These are phyloP conservation scores for Hoplodrina blanda DNA, from an alignment of 2,888 invertebrate species.

Conservation along the genomic window DNA sequence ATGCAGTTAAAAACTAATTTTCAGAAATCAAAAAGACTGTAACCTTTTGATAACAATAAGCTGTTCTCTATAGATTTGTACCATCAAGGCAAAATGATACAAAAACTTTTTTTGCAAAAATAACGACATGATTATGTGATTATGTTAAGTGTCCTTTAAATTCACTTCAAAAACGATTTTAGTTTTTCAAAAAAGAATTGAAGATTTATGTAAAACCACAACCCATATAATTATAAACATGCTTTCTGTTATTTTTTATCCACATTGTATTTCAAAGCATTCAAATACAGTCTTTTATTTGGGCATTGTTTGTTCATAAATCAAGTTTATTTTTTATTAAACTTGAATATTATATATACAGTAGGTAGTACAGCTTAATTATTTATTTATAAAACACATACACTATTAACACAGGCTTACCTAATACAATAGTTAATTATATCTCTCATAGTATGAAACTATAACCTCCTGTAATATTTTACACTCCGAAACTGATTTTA, in stretches of 20 bases:
- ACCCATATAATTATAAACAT: constrained; percentile 29
- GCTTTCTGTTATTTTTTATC: constrained; percentile 1
- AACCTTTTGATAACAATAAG: not conserved
- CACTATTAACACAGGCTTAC: no score
- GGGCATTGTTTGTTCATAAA: not conserved
- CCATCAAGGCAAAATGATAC: not conserved
- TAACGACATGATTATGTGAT: constrained; percentile 4
- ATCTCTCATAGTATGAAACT: no score
- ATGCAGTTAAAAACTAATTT: not conserved
- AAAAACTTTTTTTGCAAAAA: constrained; percentile 1
- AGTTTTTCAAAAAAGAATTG: constrained; percentile 14
- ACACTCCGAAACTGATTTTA: no score
- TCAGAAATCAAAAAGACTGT: not conserved
- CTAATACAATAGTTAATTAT: no score
- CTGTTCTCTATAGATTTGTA: not conserved
- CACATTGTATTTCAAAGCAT: not conserved
- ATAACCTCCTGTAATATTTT: no score
- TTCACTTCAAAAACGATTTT: constrained; percentile 6
- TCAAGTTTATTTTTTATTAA: not conserved
- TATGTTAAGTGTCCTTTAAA: not conserved
- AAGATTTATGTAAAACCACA: constrained; percentile 17
- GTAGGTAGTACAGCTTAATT: not conserved
- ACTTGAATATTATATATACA: not conserved
- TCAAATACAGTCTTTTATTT: constrained; percentile 35
- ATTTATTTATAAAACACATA: no score